phyloP scores from a whole-genome alignment of 2,797 vertebrate species.

The Stomatorhinus walkeri region DNA sequence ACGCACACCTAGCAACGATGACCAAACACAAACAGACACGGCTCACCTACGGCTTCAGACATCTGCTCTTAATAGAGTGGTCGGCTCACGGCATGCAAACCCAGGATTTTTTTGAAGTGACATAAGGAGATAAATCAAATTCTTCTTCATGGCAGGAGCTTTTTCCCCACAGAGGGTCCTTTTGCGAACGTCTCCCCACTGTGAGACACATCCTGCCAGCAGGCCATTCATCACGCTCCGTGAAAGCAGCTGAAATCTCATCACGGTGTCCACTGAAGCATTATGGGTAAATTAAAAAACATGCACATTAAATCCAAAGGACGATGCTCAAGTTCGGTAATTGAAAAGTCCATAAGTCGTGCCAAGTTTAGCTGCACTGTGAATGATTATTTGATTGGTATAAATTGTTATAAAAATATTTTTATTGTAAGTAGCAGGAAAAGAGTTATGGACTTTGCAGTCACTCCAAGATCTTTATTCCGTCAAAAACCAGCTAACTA shows the following conservation, averaged over 20 bases:
- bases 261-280: not conserved
- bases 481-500: not conserved
- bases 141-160: not conserved
- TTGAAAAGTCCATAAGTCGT: not conserved
- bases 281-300: not conserved
- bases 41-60: not conserved
- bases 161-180: not conserved
- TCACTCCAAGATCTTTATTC: not conserved
- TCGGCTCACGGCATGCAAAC: not conserved
- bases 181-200: not conserved
- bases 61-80: not conserved
- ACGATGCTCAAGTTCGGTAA: not conserved
- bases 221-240: not conserved
- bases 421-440: not conserved
- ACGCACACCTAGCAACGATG: not conserved
- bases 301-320: not conserved
- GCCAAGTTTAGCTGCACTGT: not conserved
- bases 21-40: not conserved
- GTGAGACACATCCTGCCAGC: not conserved
- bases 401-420: not conserved
- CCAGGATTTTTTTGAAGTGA: not conserved
- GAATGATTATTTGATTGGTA: not conserved
- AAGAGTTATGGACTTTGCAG: not conserved
- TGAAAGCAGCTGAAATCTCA: not conserved
- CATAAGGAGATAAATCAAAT: constrained; percentile 7